phyloP scores from a whole-genome alignment of 2,888 invertebrate genomes.

The Metalampra italica region DNA sequence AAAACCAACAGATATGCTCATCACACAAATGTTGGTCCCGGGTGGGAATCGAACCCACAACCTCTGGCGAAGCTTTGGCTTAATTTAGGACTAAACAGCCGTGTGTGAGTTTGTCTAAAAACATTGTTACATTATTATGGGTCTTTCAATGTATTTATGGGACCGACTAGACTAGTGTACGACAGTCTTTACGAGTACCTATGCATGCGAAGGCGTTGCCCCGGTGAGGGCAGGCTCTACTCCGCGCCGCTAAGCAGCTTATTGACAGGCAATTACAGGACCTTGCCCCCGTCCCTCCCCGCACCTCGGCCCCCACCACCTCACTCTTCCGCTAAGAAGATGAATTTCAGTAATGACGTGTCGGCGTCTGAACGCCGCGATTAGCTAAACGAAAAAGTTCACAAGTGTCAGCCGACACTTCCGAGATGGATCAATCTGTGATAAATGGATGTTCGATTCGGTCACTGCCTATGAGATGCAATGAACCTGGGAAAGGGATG shows the following conservation, averaged over 20 bases:
- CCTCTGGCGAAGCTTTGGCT: no score
- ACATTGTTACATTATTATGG: no score
- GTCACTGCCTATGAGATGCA: conserved; percentile 5
- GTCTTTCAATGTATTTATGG: no score
- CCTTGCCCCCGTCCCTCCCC: conserved; percentile 16
- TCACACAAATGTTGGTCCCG: no score
- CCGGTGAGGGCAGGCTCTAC: conserved; percentile 12
- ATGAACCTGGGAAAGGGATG: neutral
- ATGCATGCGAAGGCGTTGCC: conserved; percentile 7
- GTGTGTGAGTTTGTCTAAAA: no score
- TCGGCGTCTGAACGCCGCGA: conserved; percentile 29
- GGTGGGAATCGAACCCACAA: no score
- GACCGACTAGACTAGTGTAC: neutral
- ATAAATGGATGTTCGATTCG: conserved; percentile 54
- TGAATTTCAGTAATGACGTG: conserved; percentile 42
- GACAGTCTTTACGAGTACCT: neutral
- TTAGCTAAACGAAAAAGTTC: conserved; percentile 58
- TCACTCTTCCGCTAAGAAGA: conserved; percentile 17
- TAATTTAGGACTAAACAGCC: no score
- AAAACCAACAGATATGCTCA: no score
- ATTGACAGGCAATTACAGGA: conserved; percentile 46
- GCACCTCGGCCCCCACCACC: conserved; percentile 9
- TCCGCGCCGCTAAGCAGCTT: conserved; percentile 34
- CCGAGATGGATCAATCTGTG: conserved; percentile 56
- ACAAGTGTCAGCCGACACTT: conserved; percentile 50